Conservation (phyloP, 2,888 invertebrate species). For the Ormyrus labotus region DNA sequence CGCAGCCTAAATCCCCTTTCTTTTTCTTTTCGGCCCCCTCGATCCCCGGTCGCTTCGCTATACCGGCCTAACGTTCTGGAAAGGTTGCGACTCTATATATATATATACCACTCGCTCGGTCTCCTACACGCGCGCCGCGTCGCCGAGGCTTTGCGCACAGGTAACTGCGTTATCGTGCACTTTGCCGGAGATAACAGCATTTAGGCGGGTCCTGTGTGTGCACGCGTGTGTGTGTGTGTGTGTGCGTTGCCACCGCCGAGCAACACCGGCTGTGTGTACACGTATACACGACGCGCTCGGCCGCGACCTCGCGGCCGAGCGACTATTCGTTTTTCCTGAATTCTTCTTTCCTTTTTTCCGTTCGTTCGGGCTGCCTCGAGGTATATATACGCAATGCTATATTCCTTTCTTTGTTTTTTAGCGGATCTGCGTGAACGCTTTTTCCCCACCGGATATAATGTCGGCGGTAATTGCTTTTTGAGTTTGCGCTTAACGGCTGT, state of each 20-base stretch:
- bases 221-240: not conserved
- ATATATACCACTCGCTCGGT: too few relatives aligned
- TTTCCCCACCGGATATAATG: not conserved
- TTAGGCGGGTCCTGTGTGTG: slow-evolving; percentile 36
- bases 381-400: too few relatives aligned
- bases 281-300: not conserved
- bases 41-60: slow-evolving; percentile 20
- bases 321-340: slow-evolving; percentile 16
- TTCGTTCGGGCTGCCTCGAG: not conserved
- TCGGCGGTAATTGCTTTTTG: slow-evolving; percentile 9
- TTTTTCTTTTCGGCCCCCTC: not conserved
- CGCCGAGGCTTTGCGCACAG: slow-evolving; percentile 59
- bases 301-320: not conserved
- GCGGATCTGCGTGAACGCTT: not conserved
- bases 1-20: not conserved
- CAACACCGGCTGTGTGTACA: too few relatives aligned
- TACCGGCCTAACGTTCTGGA: not conserved
- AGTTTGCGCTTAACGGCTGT: not conserved
- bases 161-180: slow-evolving; percentile 75
- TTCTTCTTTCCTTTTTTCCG: not conserved
- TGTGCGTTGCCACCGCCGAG: not conserved
- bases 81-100: not conserved
- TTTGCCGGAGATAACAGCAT: slow-evolving; percentile 66
- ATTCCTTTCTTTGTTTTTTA: not conserved
- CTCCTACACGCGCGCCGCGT: not conserved